These are phyloP conservation scores for Cataglyphis rosenhaueri DNA, from an alignment of 2,888 invertebrate species.

Conservation along the genomic window DNA sequence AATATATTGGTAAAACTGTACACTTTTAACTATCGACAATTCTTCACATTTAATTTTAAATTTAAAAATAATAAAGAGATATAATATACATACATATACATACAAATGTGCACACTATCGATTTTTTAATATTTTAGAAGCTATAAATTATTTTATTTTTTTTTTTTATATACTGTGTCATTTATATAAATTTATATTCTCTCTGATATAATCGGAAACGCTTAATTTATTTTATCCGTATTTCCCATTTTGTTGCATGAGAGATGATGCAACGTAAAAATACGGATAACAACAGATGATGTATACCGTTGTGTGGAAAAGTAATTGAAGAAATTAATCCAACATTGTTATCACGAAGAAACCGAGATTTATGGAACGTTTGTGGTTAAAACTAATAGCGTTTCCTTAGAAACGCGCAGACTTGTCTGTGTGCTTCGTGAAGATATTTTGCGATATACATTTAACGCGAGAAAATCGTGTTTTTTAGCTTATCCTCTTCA, in stretches of 20 bases:
- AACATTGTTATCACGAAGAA: conserved; percentile 22
- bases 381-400: not conserved
- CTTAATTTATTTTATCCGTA: not conserved
- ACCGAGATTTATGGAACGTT: conserved; percentile 14
- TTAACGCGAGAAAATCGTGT: not conserved
- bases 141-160: too few species aligned
- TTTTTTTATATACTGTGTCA: not conserved
- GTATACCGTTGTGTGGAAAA: not conserved
- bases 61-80: too few species aligned
- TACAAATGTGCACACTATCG: too few species aligned
- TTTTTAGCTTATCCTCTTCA: not conserved
- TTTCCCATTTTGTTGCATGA: not conserved
- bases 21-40: too few species aligned
- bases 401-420: conserved; percentile 1
- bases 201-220: not conserved
- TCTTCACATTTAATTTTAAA: too few species aligned
- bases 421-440: not conserved
- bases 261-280: not conserved
- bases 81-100: too few species aligned
- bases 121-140: too few species aligned
- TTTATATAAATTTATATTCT: not conserved
- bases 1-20: too few species aligned
- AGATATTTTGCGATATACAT: not conserved
- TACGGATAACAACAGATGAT: not conserved
- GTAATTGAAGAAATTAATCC: conserved; percentile 31